Percentiles rank a stretch among this genome's conserved stretches.
These are phyloP conservation scores for Numenius phaeopus DNA, from an alignment of 2,797 vertebrate species.

Conservation along the genomic window DNA sequence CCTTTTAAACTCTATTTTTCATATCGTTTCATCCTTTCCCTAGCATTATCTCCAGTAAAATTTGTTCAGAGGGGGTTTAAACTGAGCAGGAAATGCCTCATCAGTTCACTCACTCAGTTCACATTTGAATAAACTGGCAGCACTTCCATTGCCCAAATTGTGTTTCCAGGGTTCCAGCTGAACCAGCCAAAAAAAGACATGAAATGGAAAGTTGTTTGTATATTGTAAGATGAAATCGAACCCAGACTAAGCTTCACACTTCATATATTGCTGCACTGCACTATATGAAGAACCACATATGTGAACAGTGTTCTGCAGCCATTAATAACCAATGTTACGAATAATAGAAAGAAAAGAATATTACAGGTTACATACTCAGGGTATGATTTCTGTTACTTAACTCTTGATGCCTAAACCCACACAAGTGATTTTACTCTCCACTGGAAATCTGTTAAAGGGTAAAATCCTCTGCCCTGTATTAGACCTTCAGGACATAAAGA, in stretches of 20 bases:
- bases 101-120: background rate
- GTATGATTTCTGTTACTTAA: background rate
- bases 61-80: background rate
- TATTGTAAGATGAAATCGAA: background rate
- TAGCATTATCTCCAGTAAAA: background rate
- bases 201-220: background rate
- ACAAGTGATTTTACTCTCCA: background rate
- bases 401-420: background rate
- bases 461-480: background rate
- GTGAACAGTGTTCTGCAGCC: background rate
- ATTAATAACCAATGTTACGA: background rate
- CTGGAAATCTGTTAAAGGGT: rapidly evolving
- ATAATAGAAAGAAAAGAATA: background rate
- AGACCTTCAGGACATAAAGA: background rate
- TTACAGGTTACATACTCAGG: background rate
- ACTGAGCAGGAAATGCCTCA: background rate
- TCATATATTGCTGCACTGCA: background rate
- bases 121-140: background rate
- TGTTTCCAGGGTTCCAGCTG: background rate
- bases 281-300: background rate
- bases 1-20: background rate
- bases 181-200: background rate
- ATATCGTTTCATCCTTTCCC: background rate
- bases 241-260: background rate
- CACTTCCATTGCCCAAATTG: background rate